A percentile compares a stretch with the other conserved stretches of the same genome.
Evolutionary conservation across 2,797 vertebrate species (phyloP).

Genomic region (Odontamblyopus lacepedii): DNA sequence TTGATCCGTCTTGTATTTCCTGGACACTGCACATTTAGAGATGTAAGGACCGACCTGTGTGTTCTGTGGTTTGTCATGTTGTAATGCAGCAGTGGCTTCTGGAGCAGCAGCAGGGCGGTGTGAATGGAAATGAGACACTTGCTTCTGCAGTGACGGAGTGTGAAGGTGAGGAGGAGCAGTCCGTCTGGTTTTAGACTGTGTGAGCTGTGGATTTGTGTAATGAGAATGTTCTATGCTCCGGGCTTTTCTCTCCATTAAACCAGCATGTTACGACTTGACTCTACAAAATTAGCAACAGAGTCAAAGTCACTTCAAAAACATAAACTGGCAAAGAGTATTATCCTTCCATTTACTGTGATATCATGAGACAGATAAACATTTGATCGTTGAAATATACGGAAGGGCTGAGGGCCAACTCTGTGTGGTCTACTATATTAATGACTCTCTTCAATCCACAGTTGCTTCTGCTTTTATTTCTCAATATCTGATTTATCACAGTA

Average conservation of each 20-base stretch:
- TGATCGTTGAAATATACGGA: neutral
- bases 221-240: neutral
- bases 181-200: slow-evolving; percentile 23
- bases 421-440: no score
- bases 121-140: slow-evolving; percentile 13
- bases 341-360: neutral
- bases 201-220: slow-evolving; percentile 15
- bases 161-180: slow-evolving; percentile 20
- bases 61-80: neutral
- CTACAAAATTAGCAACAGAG: neutral
- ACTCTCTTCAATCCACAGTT: no score
- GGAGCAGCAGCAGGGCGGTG: slow-evolving; percentile 5
- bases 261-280: neutral
- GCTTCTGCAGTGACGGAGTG: slow-evolving; percentile 16
- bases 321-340: neutral
- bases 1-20: slow-evolving; percentile 7
- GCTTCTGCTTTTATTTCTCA: neutral
- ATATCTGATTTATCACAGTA: neutral
- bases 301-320: neutral
- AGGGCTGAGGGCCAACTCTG: neutral
- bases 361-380: no score
- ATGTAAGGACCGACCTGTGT: neutral
- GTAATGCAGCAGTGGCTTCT: slow-evolving; percentile 3
- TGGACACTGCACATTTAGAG: neutral
- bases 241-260: neutral